Evolutionary conservation across 1,140 invertebrate genomes (phyloP), one percentile per base, ranked within the genome.

Genomic region (Zaprionus gabonicus): DNA sequence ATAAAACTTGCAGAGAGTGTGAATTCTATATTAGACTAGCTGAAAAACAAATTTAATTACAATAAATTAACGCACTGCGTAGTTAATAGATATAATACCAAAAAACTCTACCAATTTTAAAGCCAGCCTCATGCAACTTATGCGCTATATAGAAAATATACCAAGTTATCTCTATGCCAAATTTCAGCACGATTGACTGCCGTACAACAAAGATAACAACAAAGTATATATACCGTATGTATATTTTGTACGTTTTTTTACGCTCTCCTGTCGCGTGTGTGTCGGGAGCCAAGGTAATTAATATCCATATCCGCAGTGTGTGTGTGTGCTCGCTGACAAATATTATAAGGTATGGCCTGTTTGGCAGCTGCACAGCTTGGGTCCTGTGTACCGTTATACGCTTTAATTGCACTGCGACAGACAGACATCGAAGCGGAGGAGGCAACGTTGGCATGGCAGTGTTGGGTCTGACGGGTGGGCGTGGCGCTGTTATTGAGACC

Each of bases 401-500:
- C 46, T 59, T 49, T 69, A 69, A 69, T 69, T 69, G 56, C 56
- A 69, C 56, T 69, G 66, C 66, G 56, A 36, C 20, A 53, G 7
- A 58, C 38, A 41, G 20, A 57, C 28, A 28, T 23, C 38, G 34
- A 51, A 25, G 46, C 46, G 44, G 2, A 20, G 44, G 44, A 49
- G 17, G n/a, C 31, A 34, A 9, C 1, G 12, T 6, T 5, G 34
- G 51, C 20, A 7, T 41, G 15, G 15, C 6, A 41, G 38, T n/a
- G 38, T 41, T 53, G 28, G 38, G 17, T 34, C 31, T 34, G 31
- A 34, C 13, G 23, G 28, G 34, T 17, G 55, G 66, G 46, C 66
- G 71, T 51, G 69, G 38, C 20, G 64, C 53, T 58, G 77, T 81
- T 81, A 73, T 81, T 81, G 78, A 69, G 74, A 64, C 69, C 77